Percentiles rank a stretch among this genome's conserved stretches.
phyloP scores from a whole-genome alignment of 2,113 vertebrate genomes.

The Heterochromis multidens region DNA sequence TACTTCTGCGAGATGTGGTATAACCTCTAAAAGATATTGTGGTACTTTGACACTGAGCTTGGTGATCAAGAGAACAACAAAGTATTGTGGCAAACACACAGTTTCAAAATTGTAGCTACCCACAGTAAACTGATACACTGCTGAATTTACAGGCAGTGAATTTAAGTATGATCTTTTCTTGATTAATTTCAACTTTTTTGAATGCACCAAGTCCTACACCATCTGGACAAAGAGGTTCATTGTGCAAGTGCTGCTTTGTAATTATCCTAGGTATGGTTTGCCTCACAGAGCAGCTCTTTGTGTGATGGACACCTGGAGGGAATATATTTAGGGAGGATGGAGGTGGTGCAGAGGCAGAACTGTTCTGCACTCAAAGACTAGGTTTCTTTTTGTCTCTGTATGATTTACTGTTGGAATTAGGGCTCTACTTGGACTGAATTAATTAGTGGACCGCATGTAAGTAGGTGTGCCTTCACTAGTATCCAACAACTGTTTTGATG shows the following conservation, averaged over 20 bases:
- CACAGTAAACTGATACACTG: background rate
- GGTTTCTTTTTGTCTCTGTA: background rate
- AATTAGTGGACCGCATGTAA: background rate
- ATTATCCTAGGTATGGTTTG: constrained; percentile 16
- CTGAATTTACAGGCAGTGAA: constrained; percentile 9
- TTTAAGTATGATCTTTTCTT: background rate
- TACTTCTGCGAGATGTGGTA: background rate
- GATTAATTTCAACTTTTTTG: background rate
- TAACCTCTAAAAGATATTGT: background rate
- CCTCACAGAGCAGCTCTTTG: constrained; percentile 45
- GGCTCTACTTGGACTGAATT: background rate
- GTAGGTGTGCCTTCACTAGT: background rate
- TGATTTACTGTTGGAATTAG: background rate
- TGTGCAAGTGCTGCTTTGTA: constrained; percentile 1
- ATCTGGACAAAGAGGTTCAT: constrained; percentile 12
- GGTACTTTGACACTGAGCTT: background rate
- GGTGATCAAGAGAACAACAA: background rate
- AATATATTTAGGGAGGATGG: constrained; percentile 18
- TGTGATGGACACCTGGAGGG: constrained; percentile 58
- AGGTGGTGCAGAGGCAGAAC: constrained; percentile 16
- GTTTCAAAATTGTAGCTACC: background rate
- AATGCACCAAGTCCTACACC: background rate
- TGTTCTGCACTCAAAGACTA: constrained; percentile 37
- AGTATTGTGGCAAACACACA: background rate
- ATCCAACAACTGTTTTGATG: background rate